Evolutionary conservation across 1,140 invertebrate species (phyloP).

Genomic region (Bradynema listronoti): DNA sequence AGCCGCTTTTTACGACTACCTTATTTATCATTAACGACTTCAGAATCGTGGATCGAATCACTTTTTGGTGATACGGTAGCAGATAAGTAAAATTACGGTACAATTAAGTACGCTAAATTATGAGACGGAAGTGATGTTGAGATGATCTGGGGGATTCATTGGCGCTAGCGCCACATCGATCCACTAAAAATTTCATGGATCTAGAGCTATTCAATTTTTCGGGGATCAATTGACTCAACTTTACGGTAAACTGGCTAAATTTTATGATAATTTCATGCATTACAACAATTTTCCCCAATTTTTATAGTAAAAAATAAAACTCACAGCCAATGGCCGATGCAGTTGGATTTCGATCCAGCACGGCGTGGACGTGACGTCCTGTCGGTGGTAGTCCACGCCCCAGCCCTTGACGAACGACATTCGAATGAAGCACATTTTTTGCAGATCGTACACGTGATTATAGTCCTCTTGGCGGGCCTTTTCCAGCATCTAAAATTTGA

Average conservation of each 20-base stretch:
- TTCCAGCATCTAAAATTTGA: conserved; percentile 72
- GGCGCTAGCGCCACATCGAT: conserved; percentile 37
- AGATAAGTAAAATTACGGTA: too few species aligned
- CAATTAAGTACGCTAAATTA: too few species aligned
- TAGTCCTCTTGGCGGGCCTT: conserved; percentile 94
- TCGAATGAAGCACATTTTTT: conserved; percentile 95
- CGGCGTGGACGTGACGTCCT: conserved; percentile 93
- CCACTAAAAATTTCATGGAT: conserved; percentile 25
- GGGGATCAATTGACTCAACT: too few species aligned
- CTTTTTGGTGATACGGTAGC: too few species aligned
- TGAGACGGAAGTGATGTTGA: conserved; percentile 41
- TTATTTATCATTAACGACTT: too few species aligned
- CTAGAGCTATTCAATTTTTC: too few species aligned
- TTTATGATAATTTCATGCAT: too few species aligned
- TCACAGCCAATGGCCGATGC: conserved; percentile 80
- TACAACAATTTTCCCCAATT: too few species aligned
- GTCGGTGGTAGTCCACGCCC: conserved; percentile 92
- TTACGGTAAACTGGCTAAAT: too few species aligned
- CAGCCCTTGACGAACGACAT: conserved; percentile 92
- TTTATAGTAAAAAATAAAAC: background rate
- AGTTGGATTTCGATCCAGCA: conserved; percentile 99
- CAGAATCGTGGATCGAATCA: too few species aligned
- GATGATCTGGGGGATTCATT: conserved; percentile 40
- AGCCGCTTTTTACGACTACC: too few species aligned
- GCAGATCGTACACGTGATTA: conserved; percentile 93